Evolutionary conservation across 2,113 vertebrate genomes (phyloP).

Genomic region (Monopterus albus): DNA sequence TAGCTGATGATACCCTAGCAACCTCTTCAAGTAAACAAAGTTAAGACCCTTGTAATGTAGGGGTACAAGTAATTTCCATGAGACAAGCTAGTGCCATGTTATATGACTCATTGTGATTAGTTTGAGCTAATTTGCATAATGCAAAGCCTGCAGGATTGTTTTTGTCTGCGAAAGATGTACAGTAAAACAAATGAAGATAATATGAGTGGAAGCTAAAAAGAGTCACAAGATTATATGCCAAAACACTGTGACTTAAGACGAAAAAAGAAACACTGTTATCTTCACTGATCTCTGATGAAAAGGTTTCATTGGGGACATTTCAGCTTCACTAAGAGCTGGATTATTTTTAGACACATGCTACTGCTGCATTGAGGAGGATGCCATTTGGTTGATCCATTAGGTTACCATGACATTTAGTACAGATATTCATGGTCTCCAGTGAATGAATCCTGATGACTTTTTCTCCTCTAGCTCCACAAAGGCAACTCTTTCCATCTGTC

Average conservation of each 20-base stretch:
- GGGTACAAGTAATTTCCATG: slow-evolving; percentile 27
- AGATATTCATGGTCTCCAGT: neutral
- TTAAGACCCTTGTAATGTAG: slow-evolving; percentile 16
- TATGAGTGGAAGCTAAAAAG: neutral
- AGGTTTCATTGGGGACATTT: neutral
- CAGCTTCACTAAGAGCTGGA: neutral
- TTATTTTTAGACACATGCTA: slow-evolving; percentile 17
- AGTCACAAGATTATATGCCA: neutral
- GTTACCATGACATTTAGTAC: neutral
- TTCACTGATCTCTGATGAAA: neutral
- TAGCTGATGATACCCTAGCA: slow-evolving; percentile 18
- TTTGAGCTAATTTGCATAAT: slow-evolving; percentile 46
- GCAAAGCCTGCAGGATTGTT: slow-evolving; percentile 31
- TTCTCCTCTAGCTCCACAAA: neutral
- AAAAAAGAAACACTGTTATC: neutral
- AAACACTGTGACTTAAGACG: neutral
- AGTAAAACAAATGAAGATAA: slow-evolving; percentile 3
- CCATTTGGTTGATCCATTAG: neutral
- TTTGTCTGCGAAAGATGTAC: too few relatives aligned
- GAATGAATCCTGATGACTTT: neutral
- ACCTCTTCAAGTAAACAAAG: slow-evolving; percentile 50
- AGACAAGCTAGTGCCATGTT: neutral
- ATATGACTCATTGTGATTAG: slow-evolving; percentile 33
- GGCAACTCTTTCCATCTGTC: neutral
- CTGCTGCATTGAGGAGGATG: too few relatives aligned